Base-by-base conservation (phyloP, 1,140 invertebrate genomes). In the Eriosoma lanigerum region DNA sequence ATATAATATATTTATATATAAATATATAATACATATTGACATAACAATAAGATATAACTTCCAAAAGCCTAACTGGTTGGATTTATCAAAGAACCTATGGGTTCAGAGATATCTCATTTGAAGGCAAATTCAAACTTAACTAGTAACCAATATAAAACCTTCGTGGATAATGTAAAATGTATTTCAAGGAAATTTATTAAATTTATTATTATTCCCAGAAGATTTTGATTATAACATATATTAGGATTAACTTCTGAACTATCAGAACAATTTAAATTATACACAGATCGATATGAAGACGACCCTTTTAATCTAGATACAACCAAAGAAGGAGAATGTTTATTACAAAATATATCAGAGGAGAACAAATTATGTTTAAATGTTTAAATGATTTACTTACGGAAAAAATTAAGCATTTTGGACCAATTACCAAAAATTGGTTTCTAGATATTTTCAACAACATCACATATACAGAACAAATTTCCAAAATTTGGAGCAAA, bases 41-140 rank as follows among this genome's bases (percentile, higher is more conserved):
- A n/a, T n/a, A n/a, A n/a, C n/a, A 81, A 70, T 62, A 52, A 66
- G 80, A 54, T 81, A 50, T 58, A 81, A 81, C 19, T 81, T 81
- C 46, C 80, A 32, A 70, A 81, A 81, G 29, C 64, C 64, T 46
- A 44, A 66, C 29, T 81, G 64, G 78, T 10, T 29, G 19, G 17
- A 29, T 46, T 48, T 10, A 38, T 6, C n/a, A 10, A 48, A 46
- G 3, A 29, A 12, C 6, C n/a, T 26, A 21, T n/a, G n/a, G 64
- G 48, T 13, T 21, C 1, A 15, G 44, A 68, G 48, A 68, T 68
- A 0, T 24, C n/a, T 0, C 10, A 21, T 44, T 9, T 68, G 24
- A 29, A 3, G 3, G 13, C 72, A n/a, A n/a, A n/a, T n/a, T n/a
- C n/a, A n/a, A n/a, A n/a, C n/a, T n/a, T n/a, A 29, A 58, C 26